These are phyloP conservation scores for Apomyelois bistriatella DNA, from an alignment of 2,888 invertebrate genomes.

Conservation along the genomic window DNA sequence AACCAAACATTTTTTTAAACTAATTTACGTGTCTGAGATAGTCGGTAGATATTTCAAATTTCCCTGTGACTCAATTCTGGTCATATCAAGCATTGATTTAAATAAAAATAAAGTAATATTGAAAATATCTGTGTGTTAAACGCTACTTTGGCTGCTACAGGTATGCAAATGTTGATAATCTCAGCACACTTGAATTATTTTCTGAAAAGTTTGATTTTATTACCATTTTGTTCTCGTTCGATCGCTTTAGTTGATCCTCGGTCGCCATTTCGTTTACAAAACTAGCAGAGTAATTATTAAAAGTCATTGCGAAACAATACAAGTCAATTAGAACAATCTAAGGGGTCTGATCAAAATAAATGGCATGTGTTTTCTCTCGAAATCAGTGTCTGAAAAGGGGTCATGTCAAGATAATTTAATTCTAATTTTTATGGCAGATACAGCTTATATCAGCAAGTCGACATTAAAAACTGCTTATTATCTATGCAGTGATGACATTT, in stretches of 20 bases:
- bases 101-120: not conserved
- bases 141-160: slow-evolving; percentile 25
- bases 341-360: too few relatives aligned
- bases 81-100: not conserved
- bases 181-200: slow-evolving; percentile 35
- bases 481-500: too few relatives aligned
- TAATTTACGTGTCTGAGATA: slow-evolving; percentile 32
- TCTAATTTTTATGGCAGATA: too few relatives aligned
- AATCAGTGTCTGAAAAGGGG: too few relatives aligned
- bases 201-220: slow-evolving; percentile 24
- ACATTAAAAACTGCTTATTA: too few relatives aligned
- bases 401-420: too few relatives aligned
- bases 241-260: not conserved
- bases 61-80: not conserved
- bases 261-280: not conserved
- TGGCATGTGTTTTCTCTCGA: too few relatives aligned
- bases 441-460: too few relatives aligned
- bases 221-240: not conserved
- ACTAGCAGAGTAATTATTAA: not conserved
- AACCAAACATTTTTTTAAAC: slow-evolving; percentile 26
- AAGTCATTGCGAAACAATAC: too few relatives aligned
- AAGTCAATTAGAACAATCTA: too few relatives aligned
- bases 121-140: slow-evolving; percentile 20
- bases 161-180: slow-evolving; percentile 24
- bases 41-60: slow-evolving; percentile 16